phyloP scores from a whole-genome alignment of 2,888 invertebrate genomes.

The Meganola albula region DNA sequence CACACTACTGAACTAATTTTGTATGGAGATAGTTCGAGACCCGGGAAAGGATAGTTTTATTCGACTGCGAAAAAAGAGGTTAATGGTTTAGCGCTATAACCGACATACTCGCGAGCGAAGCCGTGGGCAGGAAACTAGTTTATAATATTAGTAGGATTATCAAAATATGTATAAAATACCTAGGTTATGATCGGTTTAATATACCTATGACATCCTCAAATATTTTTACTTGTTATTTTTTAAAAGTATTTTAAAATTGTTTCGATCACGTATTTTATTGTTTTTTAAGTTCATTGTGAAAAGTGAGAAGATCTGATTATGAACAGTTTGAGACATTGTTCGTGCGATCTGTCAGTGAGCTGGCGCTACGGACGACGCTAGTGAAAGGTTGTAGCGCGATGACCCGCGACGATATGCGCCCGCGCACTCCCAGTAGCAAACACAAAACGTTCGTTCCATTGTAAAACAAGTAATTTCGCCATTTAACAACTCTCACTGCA shows the following conservation, averaged over 20 bases:
- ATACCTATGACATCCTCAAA: slow-evolving; percentile 7
- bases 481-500: slow-evolving; percentile 67
- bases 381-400: slow-evolving; percentile 64
- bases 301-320: slow-evolving; percentile 18
- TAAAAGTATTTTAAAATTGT: slow-evolving; percentile 5
- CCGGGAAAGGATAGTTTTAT: too few species aligned
- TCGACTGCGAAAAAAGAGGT: too few species aligned
- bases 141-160: too few species aligned
- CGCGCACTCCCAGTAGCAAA: slow-evolving; percentile 34
- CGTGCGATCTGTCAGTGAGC: slow-evolving; percentile 13
- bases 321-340: slow-evolving; percentile 16
- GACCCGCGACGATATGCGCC: slow-evolving; percentile 48
- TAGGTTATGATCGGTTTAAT: too few species aligned
- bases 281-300: too few species aligned
- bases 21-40: too few species aligned
- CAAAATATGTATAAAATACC: too few species aligned
- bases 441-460: slow-evolving; percentile 47
- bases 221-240: too few species aligned
- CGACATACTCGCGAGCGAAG: too few species aligned
- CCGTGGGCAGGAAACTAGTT: too few species aligned
- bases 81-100: too few species aligned
- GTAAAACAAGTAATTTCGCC: slow-evolving; percentile 56
- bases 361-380: slow-evolving; percentile 13
- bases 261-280: slow-evolving; percentile 19
- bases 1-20: too few species aligned